Evolutionary conservation across 2,797 vertebrate species (phyloP).

Genomic region (Paramormyrops hopkinsi): DNA sequence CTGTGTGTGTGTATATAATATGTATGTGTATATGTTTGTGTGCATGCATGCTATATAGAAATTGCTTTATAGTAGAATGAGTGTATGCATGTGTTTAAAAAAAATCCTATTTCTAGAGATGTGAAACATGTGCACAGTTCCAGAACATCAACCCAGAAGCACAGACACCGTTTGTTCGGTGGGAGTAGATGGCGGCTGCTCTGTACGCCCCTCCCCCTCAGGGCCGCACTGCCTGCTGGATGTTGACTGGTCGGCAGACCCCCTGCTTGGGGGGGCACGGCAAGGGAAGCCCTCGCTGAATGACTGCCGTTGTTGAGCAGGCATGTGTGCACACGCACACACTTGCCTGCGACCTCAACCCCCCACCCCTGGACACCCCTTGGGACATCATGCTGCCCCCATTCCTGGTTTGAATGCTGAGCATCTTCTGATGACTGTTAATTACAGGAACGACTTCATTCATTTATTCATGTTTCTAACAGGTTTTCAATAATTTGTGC

Average conservation of each 20-base stretch:
- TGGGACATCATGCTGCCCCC: background rate
- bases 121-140: background rate
- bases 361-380: background rate
- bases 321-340: background rate
- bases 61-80: background rate
- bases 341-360: background rate
- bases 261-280: background rate
- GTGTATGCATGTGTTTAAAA: background rate
- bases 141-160: background rate
- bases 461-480: background rate
- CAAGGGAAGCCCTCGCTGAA: background rate
- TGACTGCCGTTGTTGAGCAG: background rate
- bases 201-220: background rate
- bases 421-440: background rate
- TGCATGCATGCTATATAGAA: background rate
- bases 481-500: background rate
- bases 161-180: slow-evolving; percentile 9
- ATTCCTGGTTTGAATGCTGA: background rate
- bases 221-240: background rate
- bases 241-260: background rate
- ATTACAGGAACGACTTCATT: background rate
- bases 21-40: background rate
- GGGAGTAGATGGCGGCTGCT: background rate
- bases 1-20: too few relatives aligned
- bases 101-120: background rate